These are phyloP conservation scores for Epinephelus malabaricus DNA, from an alignment of 2,797 vertebrate species.

Conservation along the genomic window DNA sequence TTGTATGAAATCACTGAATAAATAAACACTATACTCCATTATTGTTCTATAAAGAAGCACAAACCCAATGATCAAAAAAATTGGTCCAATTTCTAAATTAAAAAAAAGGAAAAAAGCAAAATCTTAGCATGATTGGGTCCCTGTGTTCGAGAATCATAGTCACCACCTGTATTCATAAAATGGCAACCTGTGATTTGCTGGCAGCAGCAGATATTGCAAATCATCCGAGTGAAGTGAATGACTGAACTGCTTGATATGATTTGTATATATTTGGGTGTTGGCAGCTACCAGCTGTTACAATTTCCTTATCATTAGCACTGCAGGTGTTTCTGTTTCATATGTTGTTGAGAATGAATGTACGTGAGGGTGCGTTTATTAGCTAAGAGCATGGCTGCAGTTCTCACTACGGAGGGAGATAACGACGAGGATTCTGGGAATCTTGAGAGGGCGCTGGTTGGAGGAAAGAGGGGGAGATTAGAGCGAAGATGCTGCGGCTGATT, in stretches of 20 bases:
- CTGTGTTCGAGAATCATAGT: slow-evolving; percentile 4
- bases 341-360: slow-evolving; percentile 37
- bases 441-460: slow-evolving; percentile 17
- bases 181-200: not conserved
- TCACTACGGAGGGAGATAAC: slow-evolving; percentile 30
- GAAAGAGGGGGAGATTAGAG: slow-evolving; percentile 53
- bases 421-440: slow-evolving; percentile 39
- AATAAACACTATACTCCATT: not conserved
- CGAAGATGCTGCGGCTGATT: slow-evolving; percentile 62
- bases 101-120: not conserved
- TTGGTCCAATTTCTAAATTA: not conserved
- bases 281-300: slow-evolving; percentile 1
- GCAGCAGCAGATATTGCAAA: slow-evolving; percentile 11
- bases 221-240: not conserved
- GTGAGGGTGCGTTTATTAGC: slow-evolving; percentile 33
- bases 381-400: slow-evolving; percentile 46
- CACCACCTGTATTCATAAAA: not conserved
- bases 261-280: not conserved
- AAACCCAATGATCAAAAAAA: not conserved
- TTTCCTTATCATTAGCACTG: slow-evolving; percentile 22
- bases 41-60: not conserved
- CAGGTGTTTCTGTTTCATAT: slow-evolving; percentile 30
- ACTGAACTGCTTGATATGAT: slow-evolving; percentile 17
- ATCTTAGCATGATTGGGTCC: not conserved
- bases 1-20: not conserved